Evolutionary conservation across 2,797 vertebrate genomes (phyloP).

Genomic region (Enoplosus armatus): DNA sequence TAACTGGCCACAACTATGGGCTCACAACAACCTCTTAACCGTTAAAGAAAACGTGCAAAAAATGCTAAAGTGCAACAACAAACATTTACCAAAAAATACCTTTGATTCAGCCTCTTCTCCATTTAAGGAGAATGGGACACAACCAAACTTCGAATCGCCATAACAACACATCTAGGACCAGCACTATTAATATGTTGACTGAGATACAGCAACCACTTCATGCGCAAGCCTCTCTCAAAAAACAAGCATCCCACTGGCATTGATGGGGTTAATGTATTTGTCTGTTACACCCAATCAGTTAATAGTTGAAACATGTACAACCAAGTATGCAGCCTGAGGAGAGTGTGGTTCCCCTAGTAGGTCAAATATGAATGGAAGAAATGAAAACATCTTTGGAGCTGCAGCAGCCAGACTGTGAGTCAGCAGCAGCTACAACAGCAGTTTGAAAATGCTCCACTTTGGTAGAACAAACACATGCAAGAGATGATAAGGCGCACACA

Average conservation of each 20-base stretch:
- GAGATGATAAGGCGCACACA: slow-evolving; percentile 20
- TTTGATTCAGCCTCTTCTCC: background rate
- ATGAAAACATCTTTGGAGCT: slow-evolving; percentile 51
- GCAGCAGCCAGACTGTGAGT: slow-evolving; percentile 69
- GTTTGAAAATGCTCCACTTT: slow-evolving; percentile 23
- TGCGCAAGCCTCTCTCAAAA: background rate
- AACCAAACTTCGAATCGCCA: background rate
- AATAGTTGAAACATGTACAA: slow-evolving; percentile 45
- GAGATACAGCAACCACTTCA: background rate
- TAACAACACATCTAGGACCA: background rate
- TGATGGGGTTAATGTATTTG: slow-evolving; percentile 35
- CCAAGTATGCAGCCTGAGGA: slow-evolving; percentile 36
- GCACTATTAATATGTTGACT: background rate
- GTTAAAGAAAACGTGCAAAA: background rate
- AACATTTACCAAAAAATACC: background rate
- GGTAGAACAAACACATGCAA: slow-evolving; percentile 21
- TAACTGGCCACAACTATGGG: background rate
- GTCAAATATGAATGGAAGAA: slow-evolving; percentile 71
- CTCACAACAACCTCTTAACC: background rate
- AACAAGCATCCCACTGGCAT: background rate
- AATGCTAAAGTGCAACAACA: background rate
- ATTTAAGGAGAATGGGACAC: background rate
- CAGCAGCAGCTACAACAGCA: slow-evolving; percentile 37
- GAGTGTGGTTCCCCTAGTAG: slow-evolving; percentile 50
- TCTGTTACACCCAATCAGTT: slow-evolving; percentile 45